Base-by-base conservation (phyloP, 2,797 vertebrate species). In the Nothura maculosa region DNA sequence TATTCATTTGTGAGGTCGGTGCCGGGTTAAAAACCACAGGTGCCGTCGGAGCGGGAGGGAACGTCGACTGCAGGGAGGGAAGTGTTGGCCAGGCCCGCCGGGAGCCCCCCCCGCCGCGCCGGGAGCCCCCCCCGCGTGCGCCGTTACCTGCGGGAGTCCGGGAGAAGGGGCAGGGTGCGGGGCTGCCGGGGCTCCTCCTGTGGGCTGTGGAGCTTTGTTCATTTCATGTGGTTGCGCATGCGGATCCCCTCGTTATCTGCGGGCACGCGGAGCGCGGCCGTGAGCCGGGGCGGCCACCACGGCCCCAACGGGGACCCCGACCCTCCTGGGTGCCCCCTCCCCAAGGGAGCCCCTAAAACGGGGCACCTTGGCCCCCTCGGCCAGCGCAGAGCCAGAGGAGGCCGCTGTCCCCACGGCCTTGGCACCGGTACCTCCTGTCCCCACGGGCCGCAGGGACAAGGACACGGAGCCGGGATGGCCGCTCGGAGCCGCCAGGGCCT, bases 151-250 rank as follows among this genome's bases (percentile, higher is more conserved):
- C 96, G 99, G 98, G 92, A 99, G 98, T 98, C 99, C 99, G 5
- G 99, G 99, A 98, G 99, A 99, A 93, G 99, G 98, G 98, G 99
- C 98, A 78, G 98, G 99, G 98, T 98, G 99, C 96, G 99, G 99
- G 99, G 99, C 98, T 84, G 98, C 98, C 85, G 98, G 97, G 98
- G 98, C 97, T 99, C 98, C 99, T 97, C 98, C 98, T 98, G 99
- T 98, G 98, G 99, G 98, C 98, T 99, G 99, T 98, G 98, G 99
- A 98, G 98, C 98, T 99, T 99, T 99, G 98, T 99, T 99, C 99
- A 99, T 99, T 99, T 99, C 99, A 99, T 98, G 98, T 98, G 98
- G 98, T 98, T 98, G 98, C 98, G 98, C 99, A 99, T 99, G 98
- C 98, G 98, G 98, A 98, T 98, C 98, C 98, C 98, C 96, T 98